phyloP scores from a whole-genome alignment of 2,113 vertebrate genomes.

The Callorhinus ursinus region DNA sequence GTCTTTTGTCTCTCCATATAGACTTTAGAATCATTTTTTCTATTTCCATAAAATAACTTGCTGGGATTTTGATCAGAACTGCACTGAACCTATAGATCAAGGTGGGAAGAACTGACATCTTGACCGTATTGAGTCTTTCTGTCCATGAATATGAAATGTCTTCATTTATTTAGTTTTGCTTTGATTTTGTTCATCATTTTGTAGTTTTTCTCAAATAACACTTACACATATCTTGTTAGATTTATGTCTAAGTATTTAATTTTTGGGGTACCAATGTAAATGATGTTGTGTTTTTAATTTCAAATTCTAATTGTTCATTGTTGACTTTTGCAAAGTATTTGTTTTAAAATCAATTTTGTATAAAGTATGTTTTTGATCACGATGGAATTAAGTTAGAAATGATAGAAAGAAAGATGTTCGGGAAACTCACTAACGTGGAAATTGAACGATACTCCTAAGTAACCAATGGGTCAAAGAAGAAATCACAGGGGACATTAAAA shows the following conservation, averaged over 20 bases:
- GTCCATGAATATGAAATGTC: neutral
- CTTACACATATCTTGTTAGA: neutral
- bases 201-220: neutral
- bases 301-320: neutral
- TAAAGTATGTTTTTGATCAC: neutral
- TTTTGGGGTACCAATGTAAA: neutral
- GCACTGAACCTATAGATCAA: neutral
- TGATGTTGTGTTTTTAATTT: neutral
- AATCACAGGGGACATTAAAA: neutral
- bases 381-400: neutral
- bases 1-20: neutral
- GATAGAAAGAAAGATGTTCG: neutral
- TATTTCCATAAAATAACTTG: neutral
- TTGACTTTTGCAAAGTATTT: neutral
- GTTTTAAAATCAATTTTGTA: conserved; percentile 17
- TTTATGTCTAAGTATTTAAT: neutral
- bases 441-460: neutral
- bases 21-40: neutral
- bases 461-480: neutral
- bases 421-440: neutral
- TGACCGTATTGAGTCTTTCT: neutral
- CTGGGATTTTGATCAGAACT: neutral
- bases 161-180: neutral
- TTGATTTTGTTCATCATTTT: neutral
- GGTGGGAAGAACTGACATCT: neutral